A percentile compares a stretch with the other conserved stretches of the same genome.
Evolutionary conservation across 2,113 vertebrate species (phyloP).

Genomic region (Oreotrochilus melanogaster): DNA sequence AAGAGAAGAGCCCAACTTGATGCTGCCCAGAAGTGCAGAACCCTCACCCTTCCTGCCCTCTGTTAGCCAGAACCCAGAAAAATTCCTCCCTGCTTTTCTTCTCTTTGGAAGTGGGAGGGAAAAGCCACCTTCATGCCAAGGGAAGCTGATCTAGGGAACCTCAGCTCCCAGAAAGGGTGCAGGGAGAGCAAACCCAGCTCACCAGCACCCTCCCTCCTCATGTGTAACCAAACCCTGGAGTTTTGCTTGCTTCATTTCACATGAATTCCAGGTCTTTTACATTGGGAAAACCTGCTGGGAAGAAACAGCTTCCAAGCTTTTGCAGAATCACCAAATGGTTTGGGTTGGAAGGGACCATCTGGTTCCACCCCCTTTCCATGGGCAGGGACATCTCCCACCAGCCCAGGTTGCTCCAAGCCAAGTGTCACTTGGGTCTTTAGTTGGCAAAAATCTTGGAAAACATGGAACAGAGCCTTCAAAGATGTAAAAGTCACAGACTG

Average conservation of each 20-base stretch:
- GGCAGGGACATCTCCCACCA: no score
- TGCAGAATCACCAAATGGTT: not conserved
- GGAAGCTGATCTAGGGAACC: rapidly evolving
- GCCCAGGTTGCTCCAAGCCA: no score
- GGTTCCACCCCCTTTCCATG: no score
- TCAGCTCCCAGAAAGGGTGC: not conserved
- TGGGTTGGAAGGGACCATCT: no score
- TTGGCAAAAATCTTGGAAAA: not conserved
- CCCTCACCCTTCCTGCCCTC: no score
- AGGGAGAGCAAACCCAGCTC: not conserved
- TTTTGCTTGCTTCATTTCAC: not conserved
- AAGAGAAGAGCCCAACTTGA: not conserved
- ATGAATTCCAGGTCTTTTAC: not conserved
- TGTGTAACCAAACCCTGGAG: rapidly evolving
- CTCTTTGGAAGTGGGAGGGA: not conserved
- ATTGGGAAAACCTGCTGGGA: not conserved
- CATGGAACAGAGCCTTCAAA: not conserved
- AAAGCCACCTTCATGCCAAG: not conserved
- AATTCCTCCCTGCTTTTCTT: not conserved
- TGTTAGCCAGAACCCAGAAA: not conserved
- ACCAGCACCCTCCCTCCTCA: not conserved
- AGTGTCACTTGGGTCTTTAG: not conserved
- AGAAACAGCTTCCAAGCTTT: not conserved
- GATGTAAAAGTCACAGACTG: not conserved
- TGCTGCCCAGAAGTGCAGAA: rapidly evolving